Evolutionary conservation across 2,888 invertebrate genomes (phyloP), one percentile per base, ranked within the genome.

Genomic region (Drosophila mimica): DNA sequence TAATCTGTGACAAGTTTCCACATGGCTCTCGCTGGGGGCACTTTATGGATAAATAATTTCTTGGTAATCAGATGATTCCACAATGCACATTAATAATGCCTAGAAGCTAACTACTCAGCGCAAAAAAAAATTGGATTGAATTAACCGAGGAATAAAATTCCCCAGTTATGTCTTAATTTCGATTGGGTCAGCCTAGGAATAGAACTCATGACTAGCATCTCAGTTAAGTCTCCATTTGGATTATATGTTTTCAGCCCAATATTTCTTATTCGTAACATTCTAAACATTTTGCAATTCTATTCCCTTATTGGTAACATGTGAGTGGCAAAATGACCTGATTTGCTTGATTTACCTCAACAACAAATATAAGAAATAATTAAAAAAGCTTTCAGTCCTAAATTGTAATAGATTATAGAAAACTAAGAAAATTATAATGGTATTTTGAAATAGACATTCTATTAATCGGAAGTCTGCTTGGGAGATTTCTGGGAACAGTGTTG

Each of bases 21-120:
- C 40, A 64, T 58, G 58, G 20, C 31, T 38, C 64, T 46, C 25
- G 46, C 46, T 25, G 15, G 15, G 1, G 46, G 46, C 46, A 46
- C 25, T 8, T 70, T 71, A 71, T 76, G 73, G 66, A 62, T 78
- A 80, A 76, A 70, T 67, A 82, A 83, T 75, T 85, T 84, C 82
- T 74, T 15, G 40, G 73, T 75, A 83, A 83, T 74, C 70, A 53
- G 64, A 60, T 69, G 64, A 54, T 58, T 8, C 68, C 72, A 53
- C 43, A 46, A 34, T 54, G 54, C 38, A 33, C 40, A 48, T 51
- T 43, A 49, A 70, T 36, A 28, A 57, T 71, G 51, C 17, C 36
- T 40, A 49, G 65, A 54, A 65, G 7, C 62, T 9, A n/a, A 20
- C 49, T 25, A 20, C 25, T 25, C 25, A 46, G 15, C 8, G 46